These are phyloP conservation scores for Silvanus unidentatus DNA, from an alignment of 2,888 invertebrate species.

Conservation along the genomic window DNA sequence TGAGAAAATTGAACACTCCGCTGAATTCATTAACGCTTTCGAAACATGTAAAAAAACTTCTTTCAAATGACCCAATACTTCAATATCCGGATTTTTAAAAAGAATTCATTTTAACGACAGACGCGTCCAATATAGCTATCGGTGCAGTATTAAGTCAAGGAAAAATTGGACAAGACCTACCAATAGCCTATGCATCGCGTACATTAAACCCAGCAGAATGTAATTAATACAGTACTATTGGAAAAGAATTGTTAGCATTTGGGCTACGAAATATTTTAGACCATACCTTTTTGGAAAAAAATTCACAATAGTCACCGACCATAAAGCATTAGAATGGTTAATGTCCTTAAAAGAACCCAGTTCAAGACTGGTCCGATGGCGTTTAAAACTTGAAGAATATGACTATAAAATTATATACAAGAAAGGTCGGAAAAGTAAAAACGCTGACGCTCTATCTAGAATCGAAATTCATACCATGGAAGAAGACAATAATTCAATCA, in stretches of 20 bases:
- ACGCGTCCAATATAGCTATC: conserved; percentile 21
- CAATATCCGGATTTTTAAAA: conserved; percentile 22
- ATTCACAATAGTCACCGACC: conserved; percentile 30
- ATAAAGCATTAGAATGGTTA: conserved; percentile 23
- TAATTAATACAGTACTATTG: conserved; percentile 30
- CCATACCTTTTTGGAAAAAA: conserved; percentile 19
- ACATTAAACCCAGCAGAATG: conserved; percentile 23
- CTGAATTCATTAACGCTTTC: neutral
- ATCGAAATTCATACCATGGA: conserved; percentile 4
- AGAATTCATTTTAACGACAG: conserved; percentile 22
- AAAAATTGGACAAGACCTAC: conserved; percentile 18
- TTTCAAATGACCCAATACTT: conserved; percentile 14
- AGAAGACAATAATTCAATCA: neutral
- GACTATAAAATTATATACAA: conserved; percentile 14
- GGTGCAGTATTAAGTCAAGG: conserved; percentile 23
- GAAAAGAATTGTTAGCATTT: conserved; percentile 26
- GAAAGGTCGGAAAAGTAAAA: conserved; percentile 13
- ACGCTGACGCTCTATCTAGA: conserved; percentile 14
- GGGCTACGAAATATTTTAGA: conserved; percentile 9
- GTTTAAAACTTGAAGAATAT: conserved; percentile 14
- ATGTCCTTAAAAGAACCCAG: conserved; percentile 17
- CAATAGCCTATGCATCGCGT: conserved; percentile 23
- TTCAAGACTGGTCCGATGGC: conserved; percentile 14
- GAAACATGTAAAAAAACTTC: conserved; percentile 7
- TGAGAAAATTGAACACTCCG: neutral